A percentile compares a stretch with the other conserved stretches of the same genome.
Conservation (phyloP, 35 echinoderm and acorn worm genomes). For the Holothuria glaberrima region DNA sequence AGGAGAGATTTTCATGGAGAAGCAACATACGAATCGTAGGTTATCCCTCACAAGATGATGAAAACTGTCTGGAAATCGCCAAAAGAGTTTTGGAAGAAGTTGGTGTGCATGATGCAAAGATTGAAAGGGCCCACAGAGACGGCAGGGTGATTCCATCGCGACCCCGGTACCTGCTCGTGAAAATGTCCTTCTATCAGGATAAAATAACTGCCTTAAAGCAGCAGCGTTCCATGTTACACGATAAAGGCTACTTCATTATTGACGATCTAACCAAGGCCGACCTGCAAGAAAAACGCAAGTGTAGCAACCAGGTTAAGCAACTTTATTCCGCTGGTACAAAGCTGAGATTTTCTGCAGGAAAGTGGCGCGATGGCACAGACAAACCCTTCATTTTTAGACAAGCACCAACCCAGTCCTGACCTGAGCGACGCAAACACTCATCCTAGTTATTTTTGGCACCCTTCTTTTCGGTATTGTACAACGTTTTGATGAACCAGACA, state of each 20-base stretch:
- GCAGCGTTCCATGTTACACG: background rate
- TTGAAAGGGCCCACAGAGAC: background rate
- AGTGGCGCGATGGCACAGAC: background rate
- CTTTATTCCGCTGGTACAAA: background rate
- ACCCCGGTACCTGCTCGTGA: background rate
- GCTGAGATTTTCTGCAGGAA: background rate
- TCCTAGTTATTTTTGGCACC: too few species aligned
- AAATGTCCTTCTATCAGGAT: background rate
- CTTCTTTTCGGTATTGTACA: too few species aligned
- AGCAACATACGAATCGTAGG: background rate
- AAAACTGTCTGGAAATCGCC: background rate
- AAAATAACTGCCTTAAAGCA: background rate
- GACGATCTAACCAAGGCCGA: background rate
- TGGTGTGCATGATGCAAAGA: background rate
- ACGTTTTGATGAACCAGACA: too few species aligned
- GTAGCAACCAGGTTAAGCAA: background rate
- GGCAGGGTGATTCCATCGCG: background rate
- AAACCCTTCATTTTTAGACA: conserved; percentile 5
- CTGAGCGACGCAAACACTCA: background rate
- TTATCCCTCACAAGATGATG: background rate
- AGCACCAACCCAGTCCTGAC: background rate
- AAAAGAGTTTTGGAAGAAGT: background rate
- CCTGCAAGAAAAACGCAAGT: background rate
- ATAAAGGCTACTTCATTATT: background rate
- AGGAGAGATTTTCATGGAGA: background rate